Evolutionary conservation across 2,888 invertebrate genomes (phyloP), one percentile per base, ranked within the genome.

Genomic region (Drosophila sordidula): DNA sequence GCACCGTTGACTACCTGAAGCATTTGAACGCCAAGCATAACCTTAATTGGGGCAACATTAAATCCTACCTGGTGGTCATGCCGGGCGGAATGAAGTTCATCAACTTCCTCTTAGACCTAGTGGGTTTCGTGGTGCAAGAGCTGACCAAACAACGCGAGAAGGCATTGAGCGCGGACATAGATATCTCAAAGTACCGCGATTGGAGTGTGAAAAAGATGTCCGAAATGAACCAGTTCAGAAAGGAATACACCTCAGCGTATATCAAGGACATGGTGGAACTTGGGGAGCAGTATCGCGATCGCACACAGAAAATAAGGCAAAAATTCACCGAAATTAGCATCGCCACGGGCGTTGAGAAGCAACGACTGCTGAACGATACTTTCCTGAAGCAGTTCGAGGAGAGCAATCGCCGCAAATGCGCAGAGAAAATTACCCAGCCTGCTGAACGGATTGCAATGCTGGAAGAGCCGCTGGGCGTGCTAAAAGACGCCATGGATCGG

Each of bases 11-110:
- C 34, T 92, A 92, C 65, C 70, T 92, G 0, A 91, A 89, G 57
- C 69, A 90, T 56, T 65, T 92, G 11, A 92, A 91, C 64, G 90
- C 91, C 8, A 92, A 92, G 46, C 87, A 92, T 69, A 85, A 91
- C 26, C 72, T 92, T 2, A 78, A 91, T 25, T 91, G 91, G 90
- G 76, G 65, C 3, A 88, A 91, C 46, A 87, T 92, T 0, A 92
- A 91, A 63, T 91, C 90, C 0, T 92, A 91, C 61, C 66, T 92
- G 42, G 92, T 92, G 14, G 91, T 92, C 0, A 91, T 91, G 91
- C 92, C 92, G 0, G 91, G 92, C 0, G 92, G 92, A 0, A 90
- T 90, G 80, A 91, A 91, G 61, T 92, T 92, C 44, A 91, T 92
- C 4, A 83, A 75, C 22, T 91, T 92, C 16, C 70, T 92, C 8